These are phyloP conservation scores for Gambelia wislizenii DNA, from an alignment of 2,797 vertebrate species.

Conservation along the genomic window DNA sequence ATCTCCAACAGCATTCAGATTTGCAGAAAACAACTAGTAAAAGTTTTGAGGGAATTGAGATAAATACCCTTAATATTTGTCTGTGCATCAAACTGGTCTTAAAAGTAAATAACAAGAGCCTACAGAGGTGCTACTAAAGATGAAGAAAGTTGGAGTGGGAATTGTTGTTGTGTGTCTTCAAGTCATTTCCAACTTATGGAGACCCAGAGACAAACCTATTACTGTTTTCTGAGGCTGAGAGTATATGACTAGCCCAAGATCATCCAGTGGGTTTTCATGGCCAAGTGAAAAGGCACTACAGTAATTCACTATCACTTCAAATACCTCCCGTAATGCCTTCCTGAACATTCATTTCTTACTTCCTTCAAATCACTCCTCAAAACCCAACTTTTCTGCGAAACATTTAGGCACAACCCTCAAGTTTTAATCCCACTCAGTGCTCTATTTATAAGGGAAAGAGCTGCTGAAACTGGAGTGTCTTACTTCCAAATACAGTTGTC, in stretches of 20 bases:
- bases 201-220: too few relatives aligned
- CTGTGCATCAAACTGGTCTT: neutral
- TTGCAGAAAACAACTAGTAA: neutral
- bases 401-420: neutral
- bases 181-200: too few relatives aligned
- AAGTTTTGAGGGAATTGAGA: neutral
- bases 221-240: too few relatives aligned
- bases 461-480: neutral
- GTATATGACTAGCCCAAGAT: too few relatives aligned
- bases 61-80: too few relatives aligned
- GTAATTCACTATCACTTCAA: neutral
- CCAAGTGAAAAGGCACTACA: too few relatives aligned
- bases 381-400: neutral
- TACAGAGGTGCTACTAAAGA: neutral
- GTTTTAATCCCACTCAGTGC: too few relatives aligned
- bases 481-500: too few relatives aligned
- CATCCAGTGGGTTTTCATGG: too few relatives aligned
- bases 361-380: neutral
- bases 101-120: neutral
- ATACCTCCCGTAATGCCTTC: neutral
- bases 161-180: too few relatives aligned
- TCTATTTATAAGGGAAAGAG: neutral
- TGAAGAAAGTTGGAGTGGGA: neutral
- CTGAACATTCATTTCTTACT: neutral
- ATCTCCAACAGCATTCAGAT: neutral